phyloP scores from a whole-genome alignment of 2,888 invertebrate species.

The Drosophila vallismaia region DNA sequence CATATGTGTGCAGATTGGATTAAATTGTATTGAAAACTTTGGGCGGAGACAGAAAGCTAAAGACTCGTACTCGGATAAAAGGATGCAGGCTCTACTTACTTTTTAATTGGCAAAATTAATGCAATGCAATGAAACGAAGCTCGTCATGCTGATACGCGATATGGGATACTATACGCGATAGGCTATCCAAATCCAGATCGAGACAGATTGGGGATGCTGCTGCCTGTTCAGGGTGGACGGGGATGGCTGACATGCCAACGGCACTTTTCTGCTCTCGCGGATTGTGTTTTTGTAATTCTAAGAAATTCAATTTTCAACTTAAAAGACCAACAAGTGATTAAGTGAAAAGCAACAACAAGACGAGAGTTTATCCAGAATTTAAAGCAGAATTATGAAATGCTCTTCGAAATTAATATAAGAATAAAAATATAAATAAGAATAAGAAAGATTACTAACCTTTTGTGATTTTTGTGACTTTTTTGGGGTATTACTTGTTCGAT shows the following conservation, averaged over 20 bases:
- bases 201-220: constrained; percentile 13
- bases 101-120: constrained; percentile 79
- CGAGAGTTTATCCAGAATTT: not conserved
- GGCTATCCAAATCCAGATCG: not conserved
- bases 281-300: constrained; percentile 68
- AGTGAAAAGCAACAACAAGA: constrained; percentile 64
- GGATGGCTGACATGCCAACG: constrained; percentile 54
- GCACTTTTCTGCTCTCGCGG: constrained; percentile 44
- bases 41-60: no score
- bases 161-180: not conserved
- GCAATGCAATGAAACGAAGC: constrained; percentile 80
- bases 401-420: not conserved
- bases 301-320: constrained; percentile 80
- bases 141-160: constrained; percentile 45
- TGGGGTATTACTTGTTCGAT: not conserved
- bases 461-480: not conserved
- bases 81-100: constrained; percentile 80
- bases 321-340: constrained; percentile 76
- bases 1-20: constrained; percentile 50
- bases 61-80: constrained; percentile 18
- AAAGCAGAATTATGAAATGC: not conserved
- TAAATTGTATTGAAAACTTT: constrained; percentile 69
- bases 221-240: constrained; percentile 1
- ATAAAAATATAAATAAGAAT: not conserved
- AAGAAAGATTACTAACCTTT: not conserved